phyloP scores from a whole-genome alignment of 2,113 vertebrate species.

The Elephas maximus region DNA sequence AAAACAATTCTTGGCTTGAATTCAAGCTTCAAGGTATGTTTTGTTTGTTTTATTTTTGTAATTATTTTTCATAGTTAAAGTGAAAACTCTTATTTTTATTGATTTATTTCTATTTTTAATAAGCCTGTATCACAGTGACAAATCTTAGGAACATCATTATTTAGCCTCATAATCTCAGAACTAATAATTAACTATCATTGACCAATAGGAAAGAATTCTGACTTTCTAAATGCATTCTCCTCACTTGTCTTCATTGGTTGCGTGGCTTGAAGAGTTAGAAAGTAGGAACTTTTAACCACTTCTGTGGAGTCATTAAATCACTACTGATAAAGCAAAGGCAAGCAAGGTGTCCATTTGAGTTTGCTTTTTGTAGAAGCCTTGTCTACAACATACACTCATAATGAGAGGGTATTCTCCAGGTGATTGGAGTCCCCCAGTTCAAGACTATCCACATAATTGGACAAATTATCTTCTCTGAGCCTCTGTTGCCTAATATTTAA shows the following conservation, averaged over 20 bases:
- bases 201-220: background rate
- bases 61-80: constrained; percentile 35
- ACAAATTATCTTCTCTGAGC: background rate
- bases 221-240: background rate
- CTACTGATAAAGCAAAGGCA: background rate
- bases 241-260: background rate
- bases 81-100: background rate
- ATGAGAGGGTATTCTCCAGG: background rate
- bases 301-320: background rate
- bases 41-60: constrained; percentile 5
- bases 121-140: background rate
- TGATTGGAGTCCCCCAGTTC: background rate
- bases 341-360: background rate
- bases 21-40: constrained; percentile 16
- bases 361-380: background rate
- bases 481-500: background rate
- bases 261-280: background rate
- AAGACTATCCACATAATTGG: background rate
- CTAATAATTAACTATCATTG: background rate
- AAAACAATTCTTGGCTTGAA: background rate
- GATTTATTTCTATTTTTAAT: constrained; percentile 36
- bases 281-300: background rate
- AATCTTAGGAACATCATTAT: background rate
- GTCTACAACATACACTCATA: background rate
- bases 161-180: background rate